phyloP scores from a whole-genome alignment of 2,113 vertebrate species.

The Rana temporaria region DNA sequence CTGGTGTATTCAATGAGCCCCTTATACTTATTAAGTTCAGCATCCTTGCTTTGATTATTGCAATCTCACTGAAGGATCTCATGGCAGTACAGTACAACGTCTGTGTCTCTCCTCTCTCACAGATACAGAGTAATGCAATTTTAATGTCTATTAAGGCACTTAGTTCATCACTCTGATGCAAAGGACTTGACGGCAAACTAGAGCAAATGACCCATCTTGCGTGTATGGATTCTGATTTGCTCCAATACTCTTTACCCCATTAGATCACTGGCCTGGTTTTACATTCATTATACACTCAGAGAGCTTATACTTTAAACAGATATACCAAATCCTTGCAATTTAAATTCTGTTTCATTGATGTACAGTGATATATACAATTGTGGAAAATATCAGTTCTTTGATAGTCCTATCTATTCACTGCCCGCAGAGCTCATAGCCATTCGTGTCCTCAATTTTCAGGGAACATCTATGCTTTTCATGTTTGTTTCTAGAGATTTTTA shows the following conservation, averaged over 20 bases:
- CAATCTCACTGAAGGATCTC: slow-evolving; percentile 3
- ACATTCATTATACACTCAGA: background rate
- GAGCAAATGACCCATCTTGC: slow-evolving; percentile 31
- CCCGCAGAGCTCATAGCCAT: no score
- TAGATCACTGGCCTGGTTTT: slow-evolving; percentile 37
- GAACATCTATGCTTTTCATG: no score
- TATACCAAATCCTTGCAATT: no score
- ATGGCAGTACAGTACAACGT: slow-evolving; percentile 9
- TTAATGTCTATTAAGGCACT: slow-evolving; percentile 46
- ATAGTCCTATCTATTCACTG: no score
- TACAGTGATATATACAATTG: no score
- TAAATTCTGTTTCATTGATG: no score
- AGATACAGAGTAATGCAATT: slow-evolving; percentile 37
- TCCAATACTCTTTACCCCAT: slow-evolving; percentile 24
- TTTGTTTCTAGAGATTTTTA: no score
- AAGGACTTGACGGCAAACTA: slow-evolving; percentile 37
- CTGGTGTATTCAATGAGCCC: no score
- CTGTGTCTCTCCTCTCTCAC: background rate
- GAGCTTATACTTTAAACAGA: background rate
- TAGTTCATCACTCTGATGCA: slow-evolving; percentile 44
- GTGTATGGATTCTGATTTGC: slow-evolving; percentile 22
- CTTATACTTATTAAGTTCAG: no score
- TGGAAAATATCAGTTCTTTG: no score
- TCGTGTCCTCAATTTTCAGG: no score
- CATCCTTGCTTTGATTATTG: background rate